Evolutionary conservation across 92 coral and sea anemone species (phyloP).

Genomic region (Blastomussa wellsi): DNA sequence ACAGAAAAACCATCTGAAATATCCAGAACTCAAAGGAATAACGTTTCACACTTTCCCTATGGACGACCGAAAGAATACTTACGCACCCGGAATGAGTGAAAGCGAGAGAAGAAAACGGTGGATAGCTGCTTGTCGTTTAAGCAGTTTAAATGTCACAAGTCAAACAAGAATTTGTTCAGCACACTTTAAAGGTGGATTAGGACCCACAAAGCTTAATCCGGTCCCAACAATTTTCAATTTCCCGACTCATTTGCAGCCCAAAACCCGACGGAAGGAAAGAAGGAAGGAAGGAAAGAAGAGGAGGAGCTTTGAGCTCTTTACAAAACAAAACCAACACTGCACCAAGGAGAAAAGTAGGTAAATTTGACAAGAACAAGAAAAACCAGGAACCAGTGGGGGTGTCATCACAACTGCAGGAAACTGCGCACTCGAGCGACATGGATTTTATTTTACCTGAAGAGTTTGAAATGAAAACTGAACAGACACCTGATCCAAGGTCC

Average conservation of each 20-base stretch:
- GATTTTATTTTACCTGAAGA: not conserved
- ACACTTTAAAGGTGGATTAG: slow-evolving; percentile 39
- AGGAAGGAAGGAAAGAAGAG: slow-evolving; percentile 34
- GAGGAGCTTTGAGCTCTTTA: slow-evolving; percentile 1
- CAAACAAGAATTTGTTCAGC: slow-evolving; percentile 33
- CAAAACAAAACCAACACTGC: slow-evolving; percentile 2
- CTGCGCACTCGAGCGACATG: not conserved
- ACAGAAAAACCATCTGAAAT: slow-evolving; percentile 23
- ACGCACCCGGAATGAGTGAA: slow-evolving; percentile 40
- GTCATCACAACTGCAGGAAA: not conserved
- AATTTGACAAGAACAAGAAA: not conserved
- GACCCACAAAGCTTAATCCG: slow-evolving; percentile 33
- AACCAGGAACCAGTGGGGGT: not conserved
- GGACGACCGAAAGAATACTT: slow-evolving; percentile 17
- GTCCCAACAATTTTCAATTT: slow-evolving; percentile 28
- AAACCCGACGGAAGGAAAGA: not conserved
- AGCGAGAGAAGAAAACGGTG: slow-evolving; percentile 19
- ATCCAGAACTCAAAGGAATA: slow-evolving; percentile 3
- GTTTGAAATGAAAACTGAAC: not conserved
- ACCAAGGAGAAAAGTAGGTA: not conserved
- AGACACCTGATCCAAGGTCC: slow-evolving; percentile 1
- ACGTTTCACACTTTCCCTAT: slow-evolving; percentile 26
- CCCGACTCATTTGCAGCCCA: slow-evolving; percentile 14
- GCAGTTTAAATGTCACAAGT: slow-evolving; percentile 34
- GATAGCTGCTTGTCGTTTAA: slow-evolving; percentile 36